Percentiles rank a stretch among this genome's conserved stretches.
Conservation (phyloP, 2,113 vertebrate species). For the Petroica traversi region DNA sequence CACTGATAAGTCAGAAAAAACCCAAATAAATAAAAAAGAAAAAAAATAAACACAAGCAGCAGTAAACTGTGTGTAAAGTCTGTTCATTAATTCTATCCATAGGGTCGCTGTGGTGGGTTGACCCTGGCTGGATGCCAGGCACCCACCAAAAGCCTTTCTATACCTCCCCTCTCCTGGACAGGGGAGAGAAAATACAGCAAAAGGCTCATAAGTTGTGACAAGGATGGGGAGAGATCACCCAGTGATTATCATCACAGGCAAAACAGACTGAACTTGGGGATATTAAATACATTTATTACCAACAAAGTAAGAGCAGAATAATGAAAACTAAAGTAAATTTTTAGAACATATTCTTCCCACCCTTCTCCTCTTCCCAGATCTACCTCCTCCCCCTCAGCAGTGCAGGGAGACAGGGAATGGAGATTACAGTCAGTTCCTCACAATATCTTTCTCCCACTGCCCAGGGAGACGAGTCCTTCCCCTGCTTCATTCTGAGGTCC, state of each 20-base stretch:
- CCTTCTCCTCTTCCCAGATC: background rate
- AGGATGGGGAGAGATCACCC: background rate
- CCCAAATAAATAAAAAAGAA: background rate
- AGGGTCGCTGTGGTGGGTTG: background rate
- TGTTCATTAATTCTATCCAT: background rate
- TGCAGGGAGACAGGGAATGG: background rate
- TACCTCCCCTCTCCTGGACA: background rate
- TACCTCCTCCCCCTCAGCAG: fast-evolving
- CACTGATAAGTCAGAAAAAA: background rate
- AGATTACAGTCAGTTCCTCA: background rate
- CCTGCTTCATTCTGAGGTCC: background rate
- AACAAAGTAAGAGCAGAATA: background rate
- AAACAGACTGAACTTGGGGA: background rate
- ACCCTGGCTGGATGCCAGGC: background rate
- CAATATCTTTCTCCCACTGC: background rate
- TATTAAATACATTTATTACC: background rate
- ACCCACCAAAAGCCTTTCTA: background rate
- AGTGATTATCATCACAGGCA: no score
- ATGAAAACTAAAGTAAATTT: background rate
- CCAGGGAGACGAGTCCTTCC: background rate
- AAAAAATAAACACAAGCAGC: background rate
- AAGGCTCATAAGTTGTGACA: background rate
- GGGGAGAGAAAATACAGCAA: background rate
- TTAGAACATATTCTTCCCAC: background rate
- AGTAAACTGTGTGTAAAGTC: background rate